A percentile compares a stretch with the other conserved stretches of the same genome.
These are phyloP conservation scores for Centrocercus urophasianus DNA, from an alignment of 2,113 vertebrate species.

Conservation along the genomic window DNA sequence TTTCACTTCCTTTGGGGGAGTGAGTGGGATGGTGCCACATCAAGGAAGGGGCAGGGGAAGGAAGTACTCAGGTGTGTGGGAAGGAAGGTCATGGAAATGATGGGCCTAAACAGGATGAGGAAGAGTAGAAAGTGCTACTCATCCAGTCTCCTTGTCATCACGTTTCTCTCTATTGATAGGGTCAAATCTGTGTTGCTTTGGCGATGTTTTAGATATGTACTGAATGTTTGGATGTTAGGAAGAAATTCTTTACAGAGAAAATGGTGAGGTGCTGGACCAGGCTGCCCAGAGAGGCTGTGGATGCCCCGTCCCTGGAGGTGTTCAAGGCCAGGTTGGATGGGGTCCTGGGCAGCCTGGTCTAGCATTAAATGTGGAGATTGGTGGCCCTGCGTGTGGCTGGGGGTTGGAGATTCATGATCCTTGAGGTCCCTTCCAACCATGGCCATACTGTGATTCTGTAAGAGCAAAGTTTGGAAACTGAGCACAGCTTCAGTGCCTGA, in stretches of 20 bases:
- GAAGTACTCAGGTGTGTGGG: neutral
- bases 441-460: too few species aligned
- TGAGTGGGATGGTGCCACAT: neutral
- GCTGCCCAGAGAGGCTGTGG: too few species aligned
- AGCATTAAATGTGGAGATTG: too few species aligned
- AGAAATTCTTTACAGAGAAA: too few species aligned
- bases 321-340: too few species aligned
- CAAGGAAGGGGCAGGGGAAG: neutral
- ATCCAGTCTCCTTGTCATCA: neutral
- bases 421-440: too few species aligned
- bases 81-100: neutral
- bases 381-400: too few species aligned
- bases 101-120: neutral
- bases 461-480: neutral
- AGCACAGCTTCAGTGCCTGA: neutral
- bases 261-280: too few species aligned
- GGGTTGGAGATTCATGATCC: too few species aligned
- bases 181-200: neutral
- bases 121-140: neutral
- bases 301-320: too few species aligned
- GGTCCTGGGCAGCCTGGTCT: too few species aligned
- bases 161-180: neutral
- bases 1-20: neutral
- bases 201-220: neutral
- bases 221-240: neutral